phyloP scores from a whole-genome alignment of 2,113 vertebrate species.

The Gallinago media region DNA sequence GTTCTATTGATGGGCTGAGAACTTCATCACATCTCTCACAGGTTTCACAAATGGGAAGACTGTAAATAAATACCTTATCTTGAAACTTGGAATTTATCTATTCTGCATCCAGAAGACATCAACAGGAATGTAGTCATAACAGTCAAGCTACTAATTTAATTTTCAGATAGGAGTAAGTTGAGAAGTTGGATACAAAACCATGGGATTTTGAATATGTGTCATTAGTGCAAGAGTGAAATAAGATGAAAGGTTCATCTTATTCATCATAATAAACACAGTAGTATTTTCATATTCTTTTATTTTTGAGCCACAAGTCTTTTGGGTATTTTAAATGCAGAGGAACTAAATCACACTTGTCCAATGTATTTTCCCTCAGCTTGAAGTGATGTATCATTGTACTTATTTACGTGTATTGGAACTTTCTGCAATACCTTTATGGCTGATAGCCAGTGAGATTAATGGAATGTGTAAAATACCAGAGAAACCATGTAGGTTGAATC shows the following conservation, averaged over 20 bases:
- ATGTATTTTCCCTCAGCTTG: conserved; percentile 60
- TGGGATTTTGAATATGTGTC: conserved; percentile 60
- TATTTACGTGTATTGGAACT: conserved; percentile 1
- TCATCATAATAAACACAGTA: conserved; percentile 59
- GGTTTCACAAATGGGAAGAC: conserved; percentile 4
- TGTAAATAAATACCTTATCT: not conserved
- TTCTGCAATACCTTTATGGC: conserved; percentile 13
- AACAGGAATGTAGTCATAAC: not conserved
- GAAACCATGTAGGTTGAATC: not conserved
- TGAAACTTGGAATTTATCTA: not conserved
- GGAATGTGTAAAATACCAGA: not conserved
- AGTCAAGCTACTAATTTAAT: conserved; percentile 46
- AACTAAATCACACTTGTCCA: conserved; percentile 51
- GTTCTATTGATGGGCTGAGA: not conserved
- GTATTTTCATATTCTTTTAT: conserved; percentile 54
- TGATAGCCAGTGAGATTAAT: not conserved
- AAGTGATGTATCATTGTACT: conserved; percentile 22
- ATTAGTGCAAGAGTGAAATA: conserved; percentile 37
- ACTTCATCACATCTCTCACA: not conserved
- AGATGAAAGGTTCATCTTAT: conserved; percentile 63
- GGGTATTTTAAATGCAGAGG: conserved; percentile 65
- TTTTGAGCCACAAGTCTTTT: conserved; percentile 52
- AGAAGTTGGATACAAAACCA: conserved; percentile 36
- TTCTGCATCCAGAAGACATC: not conserved
- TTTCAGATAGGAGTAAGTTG: conserved; percentile 42